Evolutionary conservation across 2,113 vertebrate species (phyloP).

Genomic region (Ptilonorhynchus violaceus): DNA sequence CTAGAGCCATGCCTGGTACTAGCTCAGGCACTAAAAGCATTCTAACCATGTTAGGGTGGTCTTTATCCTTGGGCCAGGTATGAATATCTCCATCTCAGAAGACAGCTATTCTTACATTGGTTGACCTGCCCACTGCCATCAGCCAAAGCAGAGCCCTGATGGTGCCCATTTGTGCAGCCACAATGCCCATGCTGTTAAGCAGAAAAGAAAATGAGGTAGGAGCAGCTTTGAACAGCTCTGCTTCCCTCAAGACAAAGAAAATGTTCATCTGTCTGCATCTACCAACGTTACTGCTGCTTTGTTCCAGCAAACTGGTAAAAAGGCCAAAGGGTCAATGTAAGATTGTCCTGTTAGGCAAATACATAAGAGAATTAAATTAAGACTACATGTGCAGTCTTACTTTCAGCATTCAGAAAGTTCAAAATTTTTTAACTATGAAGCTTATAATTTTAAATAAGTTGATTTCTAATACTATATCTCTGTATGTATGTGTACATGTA

Average conservation of each 20-base stretch:
- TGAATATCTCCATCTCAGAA: neutral
- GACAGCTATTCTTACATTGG: neutral
- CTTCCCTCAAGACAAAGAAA: neutral
- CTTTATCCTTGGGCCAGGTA: neutral
- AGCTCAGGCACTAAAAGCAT: neutral
- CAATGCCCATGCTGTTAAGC: neutral
- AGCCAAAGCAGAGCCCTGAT: fast-evolving
- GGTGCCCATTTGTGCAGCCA: neutral
- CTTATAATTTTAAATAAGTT: neutral
- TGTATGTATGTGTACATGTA: neutral
- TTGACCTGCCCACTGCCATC: neutral
- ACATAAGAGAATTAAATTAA: neutral
- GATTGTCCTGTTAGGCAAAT: neutral
- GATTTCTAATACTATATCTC: neutral
- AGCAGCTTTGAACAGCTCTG: neutral
- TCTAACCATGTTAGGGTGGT: fast-evolving
- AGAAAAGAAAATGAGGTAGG: neutral
- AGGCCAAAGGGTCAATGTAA: neutral
- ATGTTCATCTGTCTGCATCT: neutral
- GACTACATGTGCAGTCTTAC: neutral
- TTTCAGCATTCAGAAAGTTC: neutral
- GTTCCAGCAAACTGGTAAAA: neutral
- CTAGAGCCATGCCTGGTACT: neutral
- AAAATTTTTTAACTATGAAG: neutral
- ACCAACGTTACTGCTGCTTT: neutral